phyloP scores from a whole-genome alignment of 2,888 invertebrate species.

The Pegoplata infirma region DNA sequence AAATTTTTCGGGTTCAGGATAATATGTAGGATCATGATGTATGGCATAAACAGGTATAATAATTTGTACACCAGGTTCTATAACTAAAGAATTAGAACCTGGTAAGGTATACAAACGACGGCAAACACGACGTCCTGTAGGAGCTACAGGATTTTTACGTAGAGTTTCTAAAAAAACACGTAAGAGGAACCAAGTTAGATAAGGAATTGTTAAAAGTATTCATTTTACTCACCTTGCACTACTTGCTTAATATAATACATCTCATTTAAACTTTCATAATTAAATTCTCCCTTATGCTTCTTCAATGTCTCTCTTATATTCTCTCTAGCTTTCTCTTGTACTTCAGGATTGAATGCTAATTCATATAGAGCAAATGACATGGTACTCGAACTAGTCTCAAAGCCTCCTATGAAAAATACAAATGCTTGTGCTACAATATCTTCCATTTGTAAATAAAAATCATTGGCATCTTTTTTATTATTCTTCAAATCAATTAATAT shows the following conservation, averaged over 20 bases:
- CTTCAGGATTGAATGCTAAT: conserved; percentile 66
- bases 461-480: conserved; percentile 22
- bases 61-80: conserved; percentile 74
- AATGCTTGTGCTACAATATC: conserved; percentile 80
- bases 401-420: conserved; percentile 80
- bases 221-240: conserved; percentile 65
- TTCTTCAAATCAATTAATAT: conserved; percentile 68
- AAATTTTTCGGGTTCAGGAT: conserved; percentile 74
- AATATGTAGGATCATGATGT: conserved; percentile 75
- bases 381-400: conserved; percentile 79
- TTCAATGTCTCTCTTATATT: conserved; percentile 65
- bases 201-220: background rate
- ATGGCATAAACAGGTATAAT: conserved; percentile 72
- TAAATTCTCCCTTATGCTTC: conserved; percentile 64
- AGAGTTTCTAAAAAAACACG: conserved; percentile 80
- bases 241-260: conserved; percentile 68
- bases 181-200: too few relatives aligned
- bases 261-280: conserved; percentile 67
- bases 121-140: conserved; percentile 78
- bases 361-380: conserved; percentile 76
- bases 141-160: conserved; percentile 79
- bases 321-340: conserved; percentile 65
- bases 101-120: conserved; percentile 79
- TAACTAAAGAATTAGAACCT: conserved; percentile 76
- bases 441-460: conserved; percentile 74